Evolutionary conservation across 2,797 vertebrate species (phyloP), one percentile per base, ranked within the genome.

Genomic region (Octomys mimax): DNA sequence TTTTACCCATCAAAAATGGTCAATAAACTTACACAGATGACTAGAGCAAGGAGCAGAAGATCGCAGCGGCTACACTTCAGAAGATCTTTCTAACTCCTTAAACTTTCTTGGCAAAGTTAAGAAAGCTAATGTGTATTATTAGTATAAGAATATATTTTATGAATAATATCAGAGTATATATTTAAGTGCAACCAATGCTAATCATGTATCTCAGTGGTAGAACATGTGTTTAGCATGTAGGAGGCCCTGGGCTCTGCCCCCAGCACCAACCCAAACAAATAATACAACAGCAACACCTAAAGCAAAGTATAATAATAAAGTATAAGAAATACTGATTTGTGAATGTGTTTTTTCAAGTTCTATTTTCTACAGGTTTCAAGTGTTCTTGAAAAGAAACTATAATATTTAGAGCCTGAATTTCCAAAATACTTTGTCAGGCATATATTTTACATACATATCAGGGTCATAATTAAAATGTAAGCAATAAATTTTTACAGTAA

Each of bases 391-490:
- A 81, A 94, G 12, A 88, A 31, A 66, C 7, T 86, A n/a, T 75
- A 80, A 83, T 49, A 28, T 2, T 42, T 42, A 84, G 5, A 71
- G 16, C 52, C 49, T 81, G 9, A 16, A 85, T 42, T 83, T 86
- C 22, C 57, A 94, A 78, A 61, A 57, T 11, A 85, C 21, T 93
- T 88, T 85, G n/a, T 49, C 36, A 46, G 21, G 82, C 36, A 64
- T 14, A 75, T 39, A 19, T 31, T 49, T 73, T 13, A 36, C 13
- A 73, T 7, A 49, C 52, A 39, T 42, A 8, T 24, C 16, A 54
- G 42, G 62, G 57, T 16, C 24, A 77, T 71, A 54, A 95, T 77
- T 95, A 92, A 87, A 95, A 91, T 78, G 3, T 28, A 94, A 95
- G 13, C 7, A 89, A 36, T 21, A 78, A 68, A n/a, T 81, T 83